Percentiles rank a stretch among this genome's conserved stretches.
Conservation (phyloP, 1,140 invertebrate genomes). For the Tigriopus japonicus region DNA sequence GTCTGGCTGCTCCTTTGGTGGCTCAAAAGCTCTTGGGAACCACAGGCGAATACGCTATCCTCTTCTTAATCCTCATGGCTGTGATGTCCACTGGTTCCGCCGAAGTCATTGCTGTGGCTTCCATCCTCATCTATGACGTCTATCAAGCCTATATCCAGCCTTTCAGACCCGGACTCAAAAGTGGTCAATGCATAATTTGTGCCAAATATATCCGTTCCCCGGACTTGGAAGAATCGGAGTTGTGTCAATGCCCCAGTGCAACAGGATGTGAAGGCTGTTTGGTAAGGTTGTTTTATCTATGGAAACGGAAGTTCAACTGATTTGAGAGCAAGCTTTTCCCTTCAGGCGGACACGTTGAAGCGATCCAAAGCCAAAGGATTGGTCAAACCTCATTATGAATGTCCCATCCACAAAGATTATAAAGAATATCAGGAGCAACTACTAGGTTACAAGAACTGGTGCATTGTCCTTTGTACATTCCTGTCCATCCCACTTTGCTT, state of each 20-base stretch:
- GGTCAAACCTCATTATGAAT: slow-evolving; percentile 23
- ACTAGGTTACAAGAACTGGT: slow-evolving; percentile 24
- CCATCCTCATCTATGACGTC: slow-evolving; percentile 29
- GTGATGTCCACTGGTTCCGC: slow-evolving; percentile 28
- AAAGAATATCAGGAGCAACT: slow-evolving; percentile 25
- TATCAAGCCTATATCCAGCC: slow-evolving; percentile 27
- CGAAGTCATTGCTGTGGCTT: slow-evolving; percentile 28
- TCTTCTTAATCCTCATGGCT: slow-evolving; percentile 27
- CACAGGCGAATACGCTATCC: slow-evolving; percentile 21
- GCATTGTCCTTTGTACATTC: slow-evolving; percentile 23
- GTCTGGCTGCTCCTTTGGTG: slow-evolving; percentile 24
- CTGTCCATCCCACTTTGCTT: slow-evolving; percentile 25
- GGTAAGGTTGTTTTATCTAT: not conserved
- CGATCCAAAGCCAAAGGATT: slow-evolving; percentile 19
- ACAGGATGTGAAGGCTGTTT: slow-evolving; percentile 22
- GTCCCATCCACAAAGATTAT: slow-evolving; percentile 24
- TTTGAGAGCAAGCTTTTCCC: not conserved
- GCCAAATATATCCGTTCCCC: slow-evolving; percentile 19
- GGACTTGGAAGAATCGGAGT: slow-evolving; percentile 20
- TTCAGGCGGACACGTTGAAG: slow-evolving; percentile 22
- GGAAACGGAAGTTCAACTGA: not conserved
- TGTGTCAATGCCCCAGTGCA: slow-evolving; percentile 26
- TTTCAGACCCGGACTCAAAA: slow-evolving; percentile 22
- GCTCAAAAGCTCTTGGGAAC: slow-evolving; percentile 24
- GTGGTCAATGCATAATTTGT: slow-evolving; percentile 27